phyloP scores from a whole-genome alignment of 1,140 invertebrate species.

The Grapholita molesta region DNA sequence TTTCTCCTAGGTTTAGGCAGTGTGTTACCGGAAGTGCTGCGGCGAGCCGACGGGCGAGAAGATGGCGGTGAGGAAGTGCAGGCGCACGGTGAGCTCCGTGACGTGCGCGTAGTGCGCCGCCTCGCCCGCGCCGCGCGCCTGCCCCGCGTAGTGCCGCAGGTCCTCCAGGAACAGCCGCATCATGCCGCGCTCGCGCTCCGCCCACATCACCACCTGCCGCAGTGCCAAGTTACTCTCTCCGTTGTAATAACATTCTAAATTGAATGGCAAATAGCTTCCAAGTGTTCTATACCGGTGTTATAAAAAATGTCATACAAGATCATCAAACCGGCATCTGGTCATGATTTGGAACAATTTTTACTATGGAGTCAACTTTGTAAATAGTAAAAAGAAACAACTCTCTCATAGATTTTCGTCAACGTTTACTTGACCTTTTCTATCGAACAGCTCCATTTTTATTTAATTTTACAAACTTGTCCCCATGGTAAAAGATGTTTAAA shows the following conservation, averaged over 20 bases:
- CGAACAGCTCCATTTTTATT: too few relatives aligned
- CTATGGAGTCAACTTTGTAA: too few relatives aligned
- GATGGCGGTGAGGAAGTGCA: conserved; percentile 94
- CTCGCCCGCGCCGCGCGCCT: conserved; percentile 36
- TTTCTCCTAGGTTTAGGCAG: too few relatives aligned
- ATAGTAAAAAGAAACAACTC: too few relatives aligned
- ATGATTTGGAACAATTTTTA: too few relatives aligned
- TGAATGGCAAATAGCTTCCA: not conserved
- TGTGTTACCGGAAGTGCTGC: conserved; percentile 86
- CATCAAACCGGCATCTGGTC: too few relatives aligned
- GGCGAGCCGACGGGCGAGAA: conserved; percentile 95
- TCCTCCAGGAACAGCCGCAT: conserved; percentile 96
- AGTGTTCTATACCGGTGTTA: too few relatives aligned
- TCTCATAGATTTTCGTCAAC: too few relatives aligned
- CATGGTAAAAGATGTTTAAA: too few relatives aligned
- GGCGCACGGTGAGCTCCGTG: conserved; percentile 92
- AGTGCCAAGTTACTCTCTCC: not conserved
- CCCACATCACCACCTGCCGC: conserved; percentile 87
- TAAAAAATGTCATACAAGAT: too few relatives aligned
- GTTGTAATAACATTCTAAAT: not conserved
- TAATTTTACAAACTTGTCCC: too few relatives aligned
- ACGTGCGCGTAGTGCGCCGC: conserved; percentile 87
- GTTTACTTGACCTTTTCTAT: too few relatives aligned
- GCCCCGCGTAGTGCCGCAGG: conserved; percentile 81
- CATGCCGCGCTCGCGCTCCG: conserved; percentile 93